Percentiles rank a stretch among this genome's conserved stretches.
phyloP scores from a whole-genome alignment of 2,888 invertebrate genomes.

The Trachelus troglodyta region DNA sequence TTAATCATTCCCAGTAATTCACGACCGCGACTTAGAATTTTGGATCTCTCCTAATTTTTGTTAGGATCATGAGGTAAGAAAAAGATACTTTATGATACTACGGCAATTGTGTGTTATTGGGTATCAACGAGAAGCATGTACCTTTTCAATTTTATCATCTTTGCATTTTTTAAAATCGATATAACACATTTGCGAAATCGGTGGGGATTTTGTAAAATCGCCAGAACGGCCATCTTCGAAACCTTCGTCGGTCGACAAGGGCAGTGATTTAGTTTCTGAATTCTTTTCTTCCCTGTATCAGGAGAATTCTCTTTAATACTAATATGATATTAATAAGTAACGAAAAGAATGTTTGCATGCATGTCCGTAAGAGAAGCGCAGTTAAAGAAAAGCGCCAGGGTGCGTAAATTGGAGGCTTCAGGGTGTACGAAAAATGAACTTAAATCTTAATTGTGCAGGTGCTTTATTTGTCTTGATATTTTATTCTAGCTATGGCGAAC shows the following conservation, averaged over 20 bases:
- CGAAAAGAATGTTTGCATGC: not conserved
- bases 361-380: not conserved
- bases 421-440: not conserved
- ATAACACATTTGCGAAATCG: conserved; percentile 46
- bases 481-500: conserved; percentile 49
- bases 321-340: not conserved
- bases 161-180: conserved; percentile 53
- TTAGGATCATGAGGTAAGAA: conserved; percentile 42
- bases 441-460: not conserved
- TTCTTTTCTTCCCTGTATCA: conserved; percentile 51
- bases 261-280: conserved; percentile 56
- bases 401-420: not conserved
- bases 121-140: conserved; percentile 7
- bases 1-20: conserved; percentile 78
- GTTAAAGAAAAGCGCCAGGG: not conserved
- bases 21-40: conserved; percentile 67
- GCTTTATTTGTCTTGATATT: conserved; percentile 43
- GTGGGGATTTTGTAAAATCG: conserved; percentile 58
- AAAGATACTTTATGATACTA: not conserved
- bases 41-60: conserved; percentile 35
- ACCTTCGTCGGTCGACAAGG: conserved; percentile 69
- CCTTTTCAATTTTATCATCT: conserved; percentile 46
- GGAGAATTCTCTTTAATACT: not conserved
- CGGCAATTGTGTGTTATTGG: not conserved
- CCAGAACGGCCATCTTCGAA: conserved; percentile 70